phyloP scores from a whole-genome alignment of 2,113 vertebrate genomes.

The Scomber japonicus region DNA sequence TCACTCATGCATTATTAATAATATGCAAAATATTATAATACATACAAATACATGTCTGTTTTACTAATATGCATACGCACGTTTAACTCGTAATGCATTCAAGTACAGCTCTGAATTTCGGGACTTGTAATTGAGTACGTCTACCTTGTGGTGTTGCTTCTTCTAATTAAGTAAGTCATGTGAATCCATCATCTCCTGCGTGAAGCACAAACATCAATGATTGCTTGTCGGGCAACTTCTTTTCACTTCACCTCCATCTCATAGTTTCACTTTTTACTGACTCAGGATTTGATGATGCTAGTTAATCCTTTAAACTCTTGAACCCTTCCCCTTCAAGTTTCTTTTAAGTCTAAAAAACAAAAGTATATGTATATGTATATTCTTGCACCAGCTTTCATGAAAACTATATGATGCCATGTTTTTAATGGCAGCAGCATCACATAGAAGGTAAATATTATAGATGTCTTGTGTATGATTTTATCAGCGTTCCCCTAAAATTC shows the following conservation, averaged over 20 bases:
- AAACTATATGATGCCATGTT: not conserved
- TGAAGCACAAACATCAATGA: not conserved
- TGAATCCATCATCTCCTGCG: not conserved
- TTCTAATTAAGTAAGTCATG: no score
- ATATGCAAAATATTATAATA: no score
- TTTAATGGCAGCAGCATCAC: not conserved
- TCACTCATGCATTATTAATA: no score
- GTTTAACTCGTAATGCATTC: no score
- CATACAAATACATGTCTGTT: no score
- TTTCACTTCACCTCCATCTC: constrained; percentile 22
- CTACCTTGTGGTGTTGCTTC: no score
- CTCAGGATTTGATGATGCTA: not conserved
- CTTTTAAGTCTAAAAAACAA: no score
- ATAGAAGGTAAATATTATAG: not conserved
- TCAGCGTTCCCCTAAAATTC: not conserved
- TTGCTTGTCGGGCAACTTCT: not conserved
- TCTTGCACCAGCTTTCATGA: not conserved
- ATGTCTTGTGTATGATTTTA: not conserved
- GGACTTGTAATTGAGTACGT: no score
- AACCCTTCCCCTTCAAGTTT: not conserved
- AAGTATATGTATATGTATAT: not conserved
- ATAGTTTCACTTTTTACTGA: not conserved
- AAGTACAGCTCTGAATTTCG: no score
- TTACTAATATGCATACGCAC: no score
- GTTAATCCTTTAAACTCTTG: not conserved